Base-by-base conservation (phyloP, 2,113 vertebrate species). In the Romanogobio albipinnatus region DNA sequence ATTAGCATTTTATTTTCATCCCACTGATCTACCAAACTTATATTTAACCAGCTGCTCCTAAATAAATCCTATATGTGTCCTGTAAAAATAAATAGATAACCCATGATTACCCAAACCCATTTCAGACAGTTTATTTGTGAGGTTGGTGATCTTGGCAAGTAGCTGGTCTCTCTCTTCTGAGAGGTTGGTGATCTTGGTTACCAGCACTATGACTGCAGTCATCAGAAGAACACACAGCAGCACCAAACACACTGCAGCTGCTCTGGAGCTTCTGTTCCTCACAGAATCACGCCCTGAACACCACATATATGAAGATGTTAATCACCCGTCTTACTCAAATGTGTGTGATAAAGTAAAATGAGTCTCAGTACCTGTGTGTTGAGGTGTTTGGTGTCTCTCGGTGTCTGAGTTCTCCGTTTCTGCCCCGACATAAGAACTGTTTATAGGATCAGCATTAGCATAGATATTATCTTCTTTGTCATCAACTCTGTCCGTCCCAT, bases 171-270 rank as follows among this genome's bases (percentile, higher is more conserved):
- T 76, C 1, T 51, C 24, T 43, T 73, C 17, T 5, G 1, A 47
- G 4, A 77, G 56, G 1, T 17, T 45, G 2, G 5, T 59, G 0
- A 1, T 14, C 0, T 15, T 61, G 36, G 0, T 15, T 15, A 17
- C 11, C 66, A 70, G 66, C 66, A 70, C 8, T 70, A 43, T 39
- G 33, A 70, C 66, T 43, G 66, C 33, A 43, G 47, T 33, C 24
- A 75, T 13, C 14, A 75, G 47, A 78, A 70, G 22, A 74, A 26
- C 45, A 74, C n/a, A 74, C 11, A 74, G 71, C 71, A 49, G 19
- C 22, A 15, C 71, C 45, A 75, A 15, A 76, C 74, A 76, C 17
- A 68, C 24, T 33, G 5, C 4, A 29, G 26, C 45, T 68, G 61
- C 43, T 81, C 24, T 76, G 73, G 24, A 61, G 15, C 39, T 24